Conservation (phyloP, 2,113 vertebrate species). For the Halichoeres trimaculatus region DNA sequence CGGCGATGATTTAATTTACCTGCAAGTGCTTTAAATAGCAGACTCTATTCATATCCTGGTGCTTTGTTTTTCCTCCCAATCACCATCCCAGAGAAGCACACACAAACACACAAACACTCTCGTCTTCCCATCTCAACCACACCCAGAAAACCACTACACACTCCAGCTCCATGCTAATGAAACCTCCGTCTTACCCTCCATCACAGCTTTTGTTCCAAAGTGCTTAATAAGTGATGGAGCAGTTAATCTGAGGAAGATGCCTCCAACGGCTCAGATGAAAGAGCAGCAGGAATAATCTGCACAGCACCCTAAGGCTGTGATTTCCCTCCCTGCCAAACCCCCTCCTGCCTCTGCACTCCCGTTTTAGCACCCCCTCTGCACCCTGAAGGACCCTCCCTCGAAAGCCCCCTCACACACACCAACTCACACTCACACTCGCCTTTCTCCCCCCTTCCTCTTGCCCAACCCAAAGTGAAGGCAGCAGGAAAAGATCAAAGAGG, state of each 20-base stretch:
- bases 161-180: slow-evolving; percentile 32
- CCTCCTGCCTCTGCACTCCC: slow-evolving; percentile 39
- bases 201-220: slow-evolving; percentile 67
- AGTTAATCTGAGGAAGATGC: slow-evolving; percentile 66
- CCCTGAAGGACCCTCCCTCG: slow-evolving; percentile 59
- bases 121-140: slow-evolving; percentile 38
- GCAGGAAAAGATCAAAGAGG: slow-evolving; percentile 51
- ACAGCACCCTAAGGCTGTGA: slow-evolving; percentile 61
- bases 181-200: slow-evolving; percentile 26
- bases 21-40: not conserved
- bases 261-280: slow-evolving; percentile 73
- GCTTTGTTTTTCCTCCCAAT: slow-evolving; percentile 22
- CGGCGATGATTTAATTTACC: not conserved
- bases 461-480: slow-evolving; percentile 25
- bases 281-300: slow-evolving; percentile 68
- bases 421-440: slow-evolving; percentile 4
- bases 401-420: slow-evolving; percentile 26
- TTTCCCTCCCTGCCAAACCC: slow-evolving; percentile 58
- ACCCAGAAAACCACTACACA: slow-evolving; percentile 50
- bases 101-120: not conserved
- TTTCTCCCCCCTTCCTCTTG: not conserved
- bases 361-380: slow-evolving; percentile 55
- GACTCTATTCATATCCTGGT: not conserved
- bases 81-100: not conserved
- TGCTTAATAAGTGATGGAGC: slow-evolving; percentile 75